Evolutionary conservation across 1,140 invertebrate genomes (phyloP).

Genomic region (Atopsyche davidsoni): DNA sequence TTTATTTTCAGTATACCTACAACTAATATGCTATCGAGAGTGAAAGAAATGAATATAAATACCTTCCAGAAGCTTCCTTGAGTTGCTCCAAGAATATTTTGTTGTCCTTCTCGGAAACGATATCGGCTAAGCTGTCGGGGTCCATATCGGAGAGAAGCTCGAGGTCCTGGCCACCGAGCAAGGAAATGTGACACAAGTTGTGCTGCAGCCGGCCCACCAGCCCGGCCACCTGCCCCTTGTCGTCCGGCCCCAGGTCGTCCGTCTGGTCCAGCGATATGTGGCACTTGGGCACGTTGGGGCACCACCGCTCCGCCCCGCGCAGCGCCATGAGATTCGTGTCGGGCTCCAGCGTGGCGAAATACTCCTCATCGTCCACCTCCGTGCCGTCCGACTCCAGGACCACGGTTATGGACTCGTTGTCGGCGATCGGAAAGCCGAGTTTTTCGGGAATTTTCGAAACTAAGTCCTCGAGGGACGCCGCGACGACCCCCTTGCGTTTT

Average conservation of each 20-base stretch:
- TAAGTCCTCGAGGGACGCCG: constrained; percentile 67
- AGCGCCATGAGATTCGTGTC: constrained; percentile 78
- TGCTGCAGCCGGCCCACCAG: constrained; percentile 68
- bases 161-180: constrained; percentile 72
- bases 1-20: not conserved
- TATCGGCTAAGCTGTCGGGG: constrained; percentile 72
- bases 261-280: constrained; percentile 62
- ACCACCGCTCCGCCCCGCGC: constrained; percentile 67
- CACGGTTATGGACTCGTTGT: constrained; percentile 58
- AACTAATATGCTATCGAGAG: not conserved
- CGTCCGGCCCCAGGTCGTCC: constrained; percentile 53
- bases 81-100: constrained; percentile 73
- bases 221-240: constrained; percentile 53
- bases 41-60: constrained; percentile 27
- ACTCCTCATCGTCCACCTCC: constrained; percentile 84
- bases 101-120: constrained; percentile 66
- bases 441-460: constrained; percentile 63
- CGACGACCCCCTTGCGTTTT: constrained; percentile 72
- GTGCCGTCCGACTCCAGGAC: constrained; percentile 80
- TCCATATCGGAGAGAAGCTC: constrained; percentile 80
- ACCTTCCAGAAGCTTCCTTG: constrained; percentile 76
- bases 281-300: constrained; percentile 46
- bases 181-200: constrained; percentile 71
- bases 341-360: constrained; percentile 75
- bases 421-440: constrained; percentile 46